phyloP scores from a whole-genome alignment of 2,888 invertebrate species.

The Chymomyza amoena region DNA sequence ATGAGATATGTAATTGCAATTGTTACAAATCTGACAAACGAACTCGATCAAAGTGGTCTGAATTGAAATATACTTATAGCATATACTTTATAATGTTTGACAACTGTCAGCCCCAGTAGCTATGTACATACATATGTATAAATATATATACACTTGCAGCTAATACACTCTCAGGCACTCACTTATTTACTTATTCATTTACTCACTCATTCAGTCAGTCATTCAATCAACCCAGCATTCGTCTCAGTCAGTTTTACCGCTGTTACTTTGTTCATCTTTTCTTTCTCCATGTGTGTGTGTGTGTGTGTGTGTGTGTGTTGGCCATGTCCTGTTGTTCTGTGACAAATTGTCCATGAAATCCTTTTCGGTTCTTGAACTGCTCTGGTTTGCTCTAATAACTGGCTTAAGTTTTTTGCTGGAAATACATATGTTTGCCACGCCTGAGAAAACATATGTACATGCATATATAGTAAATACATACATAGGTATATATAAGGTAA shows the following conservation, averaged over 20 bases:
- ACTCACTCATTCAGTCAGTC: not conserved
- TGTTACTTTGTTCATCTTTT: not conserved
- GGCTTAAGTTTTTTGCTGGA: not conserved
- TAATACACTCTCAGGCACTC: not conserved
- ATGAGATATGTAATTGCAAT: not conserved
- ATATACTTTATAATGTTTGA: not conserved
- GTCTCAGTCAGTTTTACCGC: not conserved
- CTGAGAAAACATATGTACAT: not conserved
- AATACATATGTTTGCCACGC: not conserved
- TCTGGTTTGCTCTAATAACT: not conserved
- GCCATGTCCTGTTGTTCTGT: slow-evolving; percentile 27
- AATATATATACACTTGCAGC: slow-evolving; percentile 15
- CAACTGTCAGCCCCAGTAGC: slow-evolving; percentile 24
- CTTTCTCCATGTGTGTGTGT: not conserved
- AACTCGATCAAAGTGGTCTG: not conserved
- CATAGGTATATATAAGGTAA: no score
- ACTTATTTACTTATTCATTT: not conserved
- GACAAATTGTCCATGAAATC: slow-evolving; percentile 42
- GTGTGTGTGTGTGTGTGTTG: slow-evolving; percentile 8
- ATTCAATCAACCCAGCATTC: not conserved
- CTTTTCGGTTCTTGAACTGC: not conserved
- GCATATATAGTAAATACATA: no score
- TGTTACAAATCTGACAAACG: not conserved
- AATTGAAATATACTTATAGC: not conserved
- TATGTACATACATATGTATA: not conserved